Base-by-base conservation (phyloP, 2,797 vertebrate species). In the Aulostomus chinensis region DNA sequence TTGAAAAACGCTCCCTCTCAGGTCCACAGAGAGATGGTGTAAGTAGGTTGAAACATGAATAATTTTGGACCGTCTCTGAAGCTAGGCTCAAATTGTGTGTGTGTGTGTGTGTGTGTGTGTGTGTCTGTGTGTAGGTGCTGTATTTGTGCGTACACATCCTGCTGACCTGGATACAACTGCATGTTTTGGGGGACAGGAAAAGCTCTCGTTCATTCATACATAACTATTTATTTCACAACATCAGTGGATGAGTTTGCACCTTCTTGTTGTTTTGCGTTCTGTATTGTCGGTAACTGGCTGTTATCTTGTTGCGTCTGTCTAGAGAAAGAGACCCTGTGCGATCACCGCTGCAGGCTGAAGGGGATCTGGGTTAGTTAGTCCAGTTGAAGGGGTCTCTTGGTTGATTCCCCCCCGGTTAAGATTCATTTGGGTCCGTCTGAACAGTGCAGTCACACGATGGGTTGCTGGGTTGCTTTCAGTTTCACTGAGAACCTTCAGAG, bases 41-140 rank as follows among this genome's bases (percentile, higher is more conserved):
- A 89, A 86, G 77, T 90, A 85, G 88, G 88, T 84, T 87, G 75
- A 82, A 66, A 78, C 83, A 81, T 86, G 81, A 86, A 86, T 85
- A 81, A 85, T 79, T 76, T 61, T 80, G 67, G 58, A 76, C 66
- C 58, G 63, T 66, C 54, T 61, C 45, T 74, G 69, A 36, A 68
- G 64, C 68, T 49, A 42, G 74, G 67, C 49, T 68, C 59, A 34
- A 55, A 56, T 53, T 67, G 48, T 42, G 54, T 43, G 60, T 37
- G 54, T 2, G 33, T 28, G 36, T 35, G 28, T 29, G 21, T 29
- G 37, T 40, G 46, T 34, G 4, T 30, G 17, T 9, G 13, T 58
- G 56, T 56, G 38, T 46, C 29, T 48, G 34, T 43, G 18, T 46
- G 32, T 31, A 20, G 37, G 16, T 59, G 33, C 12, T 21, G 48